Evolutionary conservation across 2,888 invertebrate species (phyloP).

Genomic region (Rotaria socialis): DNA sequence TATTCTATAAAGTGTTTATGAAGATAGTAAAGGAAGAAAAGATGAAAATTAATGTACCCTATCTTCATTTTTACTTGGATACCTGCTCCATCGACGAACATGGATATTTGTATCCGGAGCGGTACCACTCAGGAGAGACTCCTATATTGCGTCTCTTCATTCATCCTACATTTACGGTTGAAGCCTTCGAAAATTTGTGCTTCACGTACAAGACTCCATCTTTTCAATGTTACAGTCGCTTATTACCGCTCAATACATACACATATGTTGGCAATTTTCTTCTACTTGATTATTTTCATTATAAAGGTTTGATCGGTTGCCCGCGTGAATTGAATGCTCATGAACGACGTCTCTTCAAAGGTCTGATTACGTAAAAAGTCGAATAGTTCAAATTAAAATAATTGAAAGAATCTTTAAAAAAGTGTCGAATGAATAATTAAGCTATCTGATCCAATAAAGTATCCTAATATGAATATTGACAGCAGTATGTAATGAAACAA

Average conservation of each 20-base stretch:
- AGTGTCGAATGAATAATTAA: no score
- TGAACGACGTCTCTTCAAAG: not conserved
- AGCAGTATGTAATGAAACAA: no score
- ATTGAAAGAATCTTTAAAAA: no score
- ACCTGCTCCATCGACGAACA: no score
- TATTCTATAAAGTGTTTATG: no score
- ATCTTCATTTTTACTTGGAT: no score
- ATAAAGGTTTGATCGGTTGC: not conserved
- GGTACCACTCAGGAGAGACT: not conserved
- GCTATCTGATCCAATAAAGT: no score
- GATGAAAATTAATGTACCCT: no score
- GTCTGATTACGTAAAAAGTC: not conserved
- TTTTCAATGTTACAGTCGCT: not conserved
- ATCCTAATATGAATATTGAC: no score
- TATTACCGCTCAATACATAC: not conserved
- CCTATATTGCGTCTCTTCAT: not conserved
- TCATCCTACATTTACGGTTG: not conserved
- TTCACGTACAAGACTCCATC: not conserved
- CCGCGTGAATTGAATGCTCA: not conserved
- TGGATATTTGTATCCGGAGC: no score
- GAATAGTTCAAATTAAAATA: no score
- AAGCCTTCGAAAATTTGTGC: not conserved
- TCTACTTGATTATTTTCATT: not conserved
- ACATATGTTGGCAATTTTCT: not conserved
- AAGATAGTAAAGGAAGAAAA: no score